These are phyloP conservation scores for Tipula unca DNA, from an alignment of 2,888 invertebrate genomes.

Conservation along the genomic window DNA sequence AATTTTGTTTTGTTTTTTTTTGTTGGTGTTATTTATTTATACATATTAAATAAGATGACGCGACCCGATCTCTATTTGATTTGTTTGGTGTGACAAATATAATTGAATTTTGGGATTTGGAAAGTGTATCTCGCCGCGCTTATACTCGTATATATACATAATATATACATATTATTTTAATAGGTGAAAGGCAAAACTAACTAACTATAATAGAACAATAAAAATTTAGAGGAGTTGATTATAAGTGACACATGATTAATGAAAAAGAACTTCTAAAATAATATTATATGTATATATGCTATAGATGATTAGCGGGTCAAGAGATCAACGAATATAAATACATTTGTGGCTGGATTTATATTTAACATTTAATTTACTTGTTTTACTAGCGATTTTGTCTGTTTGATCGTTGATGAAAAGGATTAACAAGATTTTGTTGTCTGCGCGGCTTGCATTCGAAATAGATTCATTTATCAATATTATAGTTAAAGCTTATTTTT, in stretches of 20 bases:
- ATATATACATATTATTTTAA: not conserved
- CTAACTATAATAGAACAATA: not conserved
- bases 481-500: not conserved
- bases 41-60: not conserved
- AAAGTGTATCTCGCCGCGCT: not conserved
- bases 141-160: not conserved
- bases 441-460: not conserved
- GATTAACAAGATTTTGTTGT: not conserved
- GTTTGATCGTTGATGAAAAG: not conserved
- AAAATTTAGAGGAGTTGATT: not conserved
- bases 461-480: not conserved
- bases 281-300: not conserved
- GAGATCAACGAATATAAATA: not conserved
- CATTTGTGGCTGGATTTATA: not conserved
- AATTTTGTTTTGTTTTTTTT: constrained; percentile 4
- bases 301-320: not conserved
- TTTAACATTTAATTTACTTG: not conserved
- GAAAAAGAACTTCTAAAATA: not conserved
- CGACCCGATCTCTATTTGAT: not conserved
- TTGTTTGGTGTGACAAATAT: not conserved
- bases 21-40: not conserved
- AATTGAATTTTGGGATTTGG: not conserved
- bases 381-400: not conserved
- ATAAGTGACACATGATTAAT: not conserved
- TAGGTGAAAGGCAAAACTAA: not conserved